phyloP scores from a whole-genome alignment of 2,888 invertebrate genomes.

The Hypselothyrea guttata region DNA sequence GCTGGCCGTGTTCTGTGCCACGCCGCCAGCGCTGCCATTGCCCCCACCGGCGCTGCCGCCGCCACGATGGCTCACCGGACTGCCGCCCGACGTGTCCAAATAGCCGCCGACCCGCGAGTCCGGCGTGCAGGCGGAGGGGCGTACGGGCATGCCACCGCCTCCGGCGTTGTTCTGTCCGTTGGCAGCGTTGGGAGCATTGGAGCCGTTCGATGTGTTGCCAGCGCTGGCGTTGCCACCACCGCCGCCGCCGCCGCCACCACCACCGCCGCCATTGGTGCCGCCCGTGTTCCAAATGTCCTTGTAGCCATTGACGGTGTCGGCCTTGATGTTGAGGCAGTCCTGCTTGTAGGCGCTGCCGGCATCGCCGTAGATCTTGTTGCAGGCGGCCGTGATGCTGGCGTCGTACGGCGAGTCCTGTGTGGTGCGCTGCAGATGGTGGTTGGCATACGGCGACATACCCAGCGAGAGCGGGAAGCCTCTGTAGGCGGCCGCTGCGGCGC shows the following conservation, averaged over 20 bases:
- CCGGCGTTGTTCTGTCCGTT: slow-evolving; percentile 85
- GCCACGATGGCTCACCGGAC: slow-evolving; percentile 89
- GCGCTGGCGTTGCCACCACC: slow-evolving; percentile 84
- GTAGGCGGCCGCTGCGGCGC: slow-evolving; percentile 86
- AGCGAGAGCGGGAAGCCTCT: slow-evolving; percentile 93
- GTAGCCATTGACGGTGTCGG: slow-evolving; percentile 83
- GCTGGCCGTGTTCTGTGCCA: slow-evolving; percentile 87
- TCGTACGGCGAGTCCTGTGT: slow-evolving; percentile 96
- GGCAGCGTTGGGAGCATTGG: slow-evolving; percentile 77
- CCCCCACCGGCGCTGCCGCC: slow-evolving; percentile 84
- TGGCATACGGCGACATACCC: slow-evolving; percentile 93
- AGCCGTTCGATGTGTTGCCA: slow-evolving; percentile 75
- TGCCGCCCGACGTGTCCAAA: slow-evolving; percentile 89
- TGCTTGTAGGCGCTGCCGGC: slow-evolving; percentile 84
- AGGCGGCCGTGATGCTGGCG: slow-evolving; percentile 92
- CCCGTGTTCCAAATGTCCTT: slow-evolving; percentile 86
- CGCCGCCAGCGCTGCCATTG: slow-evolving; percentile 82
- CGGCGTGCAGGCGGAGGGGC: slow-evolving; percentile 95
- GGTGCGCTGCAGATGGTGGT: slow-evolving; percentile 89
- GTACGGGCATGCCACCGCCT: slow-evolving; percentile 84
- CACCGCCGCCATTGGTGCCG: slow-evolving; percentile 84
- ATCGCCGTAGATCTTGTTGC: slow-evolving; percentile 86
- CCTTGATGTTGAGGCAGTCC: slow-evolving; percentile 87
- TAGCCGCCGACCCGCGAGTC: slow-evolving; percentile 92
- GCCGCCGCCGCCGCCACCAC: slow-evolving; percentile 82